Evolutionary conservation across 2,797 vertebrate species (phyloP).

Genomic region (Mormyrops boulengeri): DNA sequence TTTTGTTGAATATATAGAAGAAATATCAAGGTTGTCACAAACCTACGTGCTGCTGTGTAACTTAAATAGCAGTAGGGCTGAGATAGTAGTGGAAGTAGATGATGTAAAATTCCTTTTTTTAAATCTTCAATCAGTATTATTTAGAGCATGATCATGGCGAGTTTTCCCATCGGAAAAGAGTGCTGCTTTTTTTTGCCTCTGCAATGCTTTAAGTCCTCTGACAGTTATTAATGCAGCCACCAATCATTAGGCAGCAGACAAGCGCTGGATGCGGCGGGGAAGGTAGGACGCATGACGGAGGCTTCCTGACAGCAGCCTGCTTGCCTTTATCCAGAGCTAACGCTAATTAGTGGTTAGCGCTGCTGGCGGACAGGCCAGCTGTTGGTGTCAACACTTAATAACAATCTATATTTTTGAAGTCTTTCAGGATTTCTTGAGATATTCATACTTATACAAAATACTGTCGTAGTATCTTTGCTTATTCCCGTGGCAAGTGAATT

Average conservation of each 20-base stretch:
- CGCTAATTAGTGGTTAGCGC: background rate
- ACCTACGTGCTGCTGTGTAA: background rate
- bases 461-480: background rate
- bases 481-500: background rate
- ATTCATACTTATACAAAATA: background rate
- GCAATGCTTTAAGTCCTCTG: background rate
- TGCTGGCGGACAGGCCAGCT: background rate
- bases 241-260: background rate
- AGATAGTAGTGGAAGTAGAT: background rate
- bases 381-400: background rate
- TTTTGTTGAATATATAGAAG: background rate
- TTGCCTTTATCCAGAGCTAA: background rate
- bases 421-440: background rate
- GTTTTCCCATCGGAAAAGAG: background rate
- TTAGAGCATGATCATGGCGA: background rate
- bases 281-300: background rate
- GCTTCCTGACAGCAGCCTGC: background rate
- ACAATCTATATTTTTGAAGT: background rate
- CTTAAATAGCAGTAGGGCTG: background rate
- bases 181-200: background rate
- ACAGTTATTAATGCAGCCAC: background rate
- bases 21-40: background rate
- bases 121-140: constrained; percentile 8
- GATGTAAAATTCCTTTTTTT: background rate
- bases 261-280: background rate